These are phyloP conservation scores for Adelosebastes latens DNA, from an alignment of 2,797 vertebrate species.

Conservation along the genomic window DNA sequence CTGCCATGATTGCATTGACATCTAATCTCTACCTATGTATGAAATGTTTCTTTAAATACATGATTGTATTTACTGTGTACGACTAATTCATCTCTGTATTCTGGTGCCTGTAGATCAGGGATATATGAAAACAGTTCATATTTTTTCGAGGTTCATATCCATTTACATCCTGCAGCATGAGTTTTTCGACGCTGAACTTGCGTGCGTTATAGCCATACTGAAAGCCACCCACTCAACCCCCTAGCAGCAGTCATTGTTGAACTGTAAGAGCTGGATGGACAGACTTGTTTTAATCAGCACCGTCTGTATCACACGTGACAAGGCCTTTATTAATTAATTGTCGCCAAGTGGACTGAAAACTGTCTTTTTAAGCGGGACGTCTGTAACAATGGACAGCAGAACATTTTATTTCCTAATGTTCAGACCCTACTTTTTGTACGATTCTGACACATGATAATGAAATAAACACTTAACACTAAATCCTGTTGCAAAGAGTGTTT, in stretches of 20 bases:
- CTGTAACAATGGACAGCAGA: slow-evolving; percentile 49
- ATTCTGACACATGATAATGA: slow-evolving; percentile 69
- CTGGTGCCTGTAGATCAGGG: slow-evolving; percentile 50
- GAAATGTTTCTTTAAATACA: slow-evolving; percentile 25
- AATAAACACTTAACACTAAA: slow-evolving; percentile 66
- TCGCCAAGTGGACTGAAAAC: slow-evolving; percentile 56
- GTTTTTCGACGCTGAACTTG: slow-evolving; percentile 26
- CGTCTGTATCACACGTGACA: slow-evolving; percentile 33
- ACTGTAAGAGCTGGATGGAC: slow-evolving; percentile 8
- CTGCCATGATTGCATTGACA: slow-evolving; percentile 47
- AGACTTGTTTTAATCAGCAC: slow-evolving; percentile 30
- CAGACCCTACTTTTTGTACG: slow-evolving; percentile 71
- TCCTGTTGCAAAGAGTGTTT: background rate
- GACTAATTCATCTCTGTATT: slow-evolving; percentile 33
- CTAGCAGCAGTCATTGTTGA: background rate
- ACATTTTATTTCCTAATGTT: slow-evolving; percentile 59
- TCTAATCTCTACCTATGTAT: slow-evolving; percentile 19
- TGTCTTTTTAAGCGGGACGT: slow-evolving; percentile 56
- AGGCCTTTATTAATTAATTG: slow-evolving; percentile 52
- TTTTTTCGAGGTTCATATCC: background rate
- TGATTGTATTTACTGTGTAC: slow-evolving; percentile 46
- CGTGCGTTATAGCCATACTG: slow-evolving; percentile 35
- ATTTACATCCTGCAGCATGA: slow-evolving; percentile 18
- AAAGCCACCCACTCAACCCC: background rate
- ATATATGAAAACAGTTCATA: background rate